phyloP scores from a whole-genome alignment of 2,113 vertebrate genomes.

The Apteryx owenii region DNA sequence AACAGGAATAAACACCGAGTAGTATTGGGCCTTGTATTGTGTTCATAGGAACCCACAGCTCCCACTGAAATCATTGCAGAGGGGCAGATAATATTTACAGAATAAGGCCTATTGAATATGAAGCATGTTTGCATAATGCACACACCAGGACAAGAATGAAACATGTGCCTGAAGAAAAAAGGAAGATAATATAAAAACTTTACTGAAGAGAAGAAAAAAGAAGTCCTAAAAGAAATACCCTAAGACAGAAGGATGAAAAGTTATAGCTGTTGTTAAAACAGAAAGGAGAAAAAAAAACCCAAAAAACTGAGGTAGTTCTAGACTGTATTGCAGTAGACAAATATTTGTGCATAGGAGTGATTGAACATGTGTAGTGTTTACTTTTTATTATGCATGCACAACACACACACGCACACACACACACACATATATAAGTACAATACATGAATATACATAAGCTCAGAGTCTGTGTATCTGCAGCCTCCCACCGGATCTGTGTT shows the following conservation, averaged over 20 bases:
- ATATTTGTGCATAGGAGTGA: neutral
- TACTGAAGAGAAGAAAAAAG: neutral
- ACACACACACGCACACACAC: neutral
- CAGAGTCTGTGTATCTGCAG: neutral
- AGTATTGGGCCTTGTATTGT: neutral
- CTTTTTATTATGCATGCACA: neutral
- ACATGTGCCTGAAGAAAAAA: neutral
- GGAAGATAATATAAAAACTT: neutral
- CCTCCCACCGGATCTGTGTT: neutral
- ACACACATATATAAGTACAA: neutral
- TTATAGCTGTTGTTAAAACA: neutral
- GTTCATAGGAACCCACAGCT: neutral
- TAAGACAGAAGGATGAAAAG: neutral
- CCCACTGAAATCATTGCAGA: neutral
- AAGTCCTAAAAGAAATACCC: neutral
- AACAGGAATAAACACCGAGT: neutral
- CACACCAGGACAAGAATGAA: neutral
- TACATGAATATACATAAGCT: accelerated
- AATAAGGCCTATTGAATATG: neutral
- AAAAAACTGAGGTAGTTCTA: neutral
- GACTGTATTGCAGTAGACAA: neutral
- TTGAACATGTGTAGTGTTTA: neutral
- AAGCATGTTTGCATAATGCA: neutral
- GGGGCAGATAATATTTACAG: neutral
- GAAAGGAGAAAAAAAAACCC: neutral